These are phyloP conservation scores for Ophion ellenae DNA, from an alignment of 2,888 invertebrate genomes.

Conservation along the genomic window DNA sequence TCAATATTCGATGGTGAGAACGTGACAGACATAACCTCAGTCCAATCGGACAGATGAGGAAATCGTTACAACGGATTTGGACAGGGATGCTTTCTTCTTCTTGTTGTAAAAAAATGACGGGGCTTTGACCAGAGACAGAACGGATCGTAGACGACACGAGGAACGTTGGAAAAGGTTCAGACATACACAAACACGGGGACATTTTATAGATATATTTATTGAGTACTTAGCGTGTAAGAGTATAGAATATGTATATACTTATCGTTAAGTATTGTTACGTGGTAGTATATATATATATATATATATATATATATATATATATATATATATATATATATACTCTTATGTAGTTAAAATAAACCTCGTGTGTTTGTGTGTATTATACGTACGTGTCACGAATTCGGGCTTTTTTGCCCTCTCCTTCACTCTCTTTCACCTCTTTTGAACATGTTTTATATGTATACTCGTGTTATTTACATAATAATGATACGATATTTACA, in stretches of 20 bases:
- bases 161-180: constrained; percentile 67
- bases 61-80: background rate
- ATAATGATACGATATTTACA: constrained; percentile 79
- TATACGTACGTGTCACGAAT: constrained; percentile 69
- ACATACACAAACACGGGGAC: constrained; percentile 82
- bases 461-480: constrained; percentile 79
- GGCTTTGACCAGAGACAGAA: background rate
- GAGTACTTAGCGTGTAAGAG: constrained; percentile 83
- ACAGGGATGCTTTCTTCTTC: background rate
- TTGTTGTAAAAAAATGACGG: background rate
- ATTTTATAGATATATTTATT: constrained; percentile 84
- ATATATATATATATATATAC: constrained; percentile 72
- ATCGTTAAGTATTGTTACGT: constrained; percentile 77
- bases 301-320: constrained; percentile 72
- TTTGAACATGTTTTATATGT: constrained; percentile 58
- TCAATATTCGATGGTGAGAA: too few species aligned
- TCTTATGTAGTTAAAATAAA: constrained; percentile 77
- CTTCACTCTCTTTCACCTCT: constrained; percentile 61
- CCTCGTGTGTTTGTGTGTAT: constrained; percentile 71
- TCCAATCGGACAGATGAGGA: too few species aligned
- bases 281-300: constrained; percentile 69
- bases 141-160: background rate
- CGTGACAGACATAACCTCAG: too few species aligned
- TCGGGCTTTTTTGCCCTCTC: constrained; percentile 14
- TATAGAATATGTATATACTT: constrained; percentile 82